Evolutionary conservation across 2,888 invertebrate genomes (phyloP).

Genomic region (Calephelis perditalis): DNA sequence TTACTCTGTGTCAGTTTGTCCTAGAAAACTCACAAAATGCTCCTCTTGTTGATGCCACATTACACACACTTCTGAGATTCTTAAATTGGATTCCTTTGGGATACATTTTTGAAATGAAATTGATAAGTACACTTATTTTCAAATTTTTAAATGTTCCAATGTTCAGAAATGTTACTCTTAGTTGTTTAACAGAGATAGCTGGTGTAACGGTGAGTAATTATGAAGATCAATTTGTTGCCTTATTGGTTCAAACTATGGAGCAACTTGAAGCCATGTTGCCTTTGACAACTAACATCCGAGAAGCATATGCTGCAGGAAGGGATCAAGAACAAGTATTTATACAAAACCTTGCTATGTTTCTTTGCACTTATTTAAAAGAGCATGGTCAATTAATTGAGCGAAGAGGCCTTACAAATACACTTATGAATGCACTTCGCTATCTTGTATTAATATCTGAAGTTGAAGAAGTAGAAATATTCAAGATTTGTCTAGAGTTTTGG

Average conservation of each 20-base stretch:
- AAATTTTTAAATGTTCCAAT: slow-evolving; percentile 98
- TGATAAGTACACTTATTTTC: slow-evolving; percentile 94
- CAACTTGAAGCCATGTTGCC: slow-evolving; percentile 96
- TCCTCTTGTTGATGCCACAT: slow-evolving; percentile 94
- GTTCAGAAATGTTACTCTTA: slow-evolving; percentile 98
- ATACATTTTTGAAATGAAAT: slow-evolving; percentile 99
- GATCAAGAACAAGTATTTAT: slow-evolving; percentile 99
- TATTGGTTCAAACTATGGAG: slow-evolving; percentile 95
- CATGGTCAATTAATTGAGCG: slow-evolving; percentile 94
- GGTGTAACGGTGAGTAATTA: slow-evolving; percentile 93
- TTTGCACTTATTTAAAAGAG: slow-evolving; percentile 97
- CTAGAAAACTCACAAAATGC: slow-evolving; percentile 99
- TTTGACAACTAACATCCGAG: slow-evolving; percentile 92
- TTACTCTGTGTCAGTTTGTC: slow-evolving; percentile 98
- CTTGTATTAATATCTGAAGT: slow-evolving; percentile 97
- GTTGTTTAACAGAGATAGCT: slow-evolving; percentile 99
- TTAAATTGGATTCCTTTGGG: slow-evolving; percentile 99
- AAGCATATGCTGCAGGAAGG: slow-evolving; percentile 94
- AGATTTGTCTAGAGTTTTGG: slow-evolving; percentile 99
- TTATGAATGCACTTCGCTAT: slow-evolving; percentile 91
- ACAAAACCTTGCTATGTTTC: slow-evolving; percentile 97
- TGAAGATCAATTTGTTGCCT: slow-evolving; percentile 92
- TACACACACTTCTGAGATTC: slow-evolving; percentile 97
- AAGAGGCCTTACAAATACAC: slow-evolving; percentile 84
- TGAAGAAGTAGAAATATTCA: slow-evolving; percentile 99